Conservation (phyloP, 2,113 vertebrate species). For the Pseudolaguvia tuberculata region DNA sequence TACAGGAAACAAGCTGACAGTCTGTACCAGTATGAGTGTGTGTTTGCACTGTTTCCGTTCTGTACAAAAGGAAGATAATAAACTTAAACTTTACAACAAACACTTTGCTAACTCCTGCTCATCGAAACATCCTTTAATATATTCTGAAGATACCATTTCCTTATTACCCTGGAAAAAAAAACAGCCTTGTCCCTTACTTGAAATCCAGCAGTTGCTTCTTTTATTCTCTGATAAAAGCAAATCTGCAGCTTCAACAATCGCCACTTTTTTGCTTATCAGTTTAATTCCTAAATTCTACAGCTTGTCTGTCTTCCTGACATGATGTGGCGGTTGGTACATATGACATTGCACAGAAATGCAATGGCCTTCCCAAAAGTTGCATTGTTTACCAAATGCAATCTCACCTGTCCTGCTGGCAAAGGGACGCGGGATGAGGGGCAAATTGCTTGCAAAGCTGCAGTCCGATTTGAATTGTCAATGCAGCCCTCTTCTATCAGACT, state of each 20-base stretch:
- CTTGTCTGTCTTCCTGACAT: constrained; percentile 24
- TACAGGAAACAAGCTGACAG: too few relatives aligned
- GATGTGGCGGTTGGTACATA: constrained; percentile 34
- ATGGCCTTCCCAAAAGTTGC: constrained; percentile 51
- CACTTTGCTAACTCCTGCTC: too few relatives aligned
- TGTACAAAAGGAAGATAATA: too few relatives aligned
- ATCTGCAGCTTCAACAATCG: not conserved
- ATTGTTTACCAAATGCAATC: constrained; percentile 65
- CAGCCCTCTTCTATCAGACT: constrained; percentile 57
- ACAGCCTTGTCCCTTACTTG: too few relatives aligned
- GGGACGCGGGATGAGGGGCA: constrained; percentile 56
- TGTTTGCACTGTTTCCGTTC: too few relatives aligned
- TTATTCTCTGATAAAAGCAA: not conserved
- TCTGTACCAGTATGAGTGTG: too few relatives aligned
- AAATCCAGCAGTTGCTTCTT: not conserved
- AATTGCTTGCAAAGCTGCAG: constrained; percentile 62
- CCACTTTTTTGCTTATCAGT: not conserved
- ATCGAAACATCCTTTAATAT: too few relatives aligned
- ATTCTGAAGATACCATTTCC: too few relatives aligned
- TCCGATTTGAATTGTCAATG: constrained; percentile 64
- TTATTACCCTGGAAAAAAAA: not conserved
- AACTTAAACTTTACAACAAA: too few relatives aligned
- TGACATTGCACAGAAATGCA: constrained; percentile 50
- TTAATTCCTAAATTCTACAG: constrained; percentile 4
- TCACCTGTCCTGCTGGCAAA: constrained; percentile 50